Conservation (phyloP, 2,888 invertebrate genomes). For the Lasius platythorax region DNA sequence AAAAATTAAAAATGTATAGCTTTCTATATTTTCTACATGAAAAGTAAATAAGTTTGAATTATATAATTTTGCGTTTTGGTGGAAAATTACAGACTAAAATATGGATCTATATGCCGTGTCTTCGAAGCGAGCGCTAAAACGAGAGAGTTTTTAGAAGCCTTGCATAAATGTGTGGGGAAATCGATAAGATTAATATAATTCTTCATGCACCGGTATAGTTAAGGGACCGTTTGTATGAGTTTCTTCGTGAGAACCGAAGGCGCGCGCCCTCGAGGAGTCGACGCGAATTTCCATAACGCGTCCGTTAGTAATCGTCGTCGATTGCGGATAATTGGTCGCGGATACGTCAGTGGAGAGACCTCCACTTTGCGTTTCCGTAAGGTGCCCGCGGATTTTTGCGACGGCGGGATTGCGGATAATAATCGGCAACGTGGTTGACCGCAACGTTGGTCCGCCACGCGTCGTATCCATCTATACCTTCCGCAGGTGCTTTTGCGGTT, state of each 20-base stretch:
- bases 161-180: background rate
- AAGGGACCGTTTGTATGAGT: background rate
- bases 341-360: background rate
- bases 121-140: background rate
- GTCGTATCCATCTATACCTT: background rate
- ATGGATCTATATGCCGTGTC: background rate
- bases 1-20: background rate
- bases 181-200: constrained; percentile 5
- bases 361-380: constrained; percentile 40
- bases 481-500: background rate
- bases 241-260: constrained; percentile 6
- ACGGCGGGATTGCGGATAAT: constrained; percentile 30
- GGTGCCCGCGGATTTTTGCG: constrained; percentile 27
- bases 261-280: constrained; percentile 26
- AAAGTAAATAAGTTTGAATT: background rate
- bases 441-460: constrained; percentile 32
- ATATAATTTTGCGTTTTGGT: background rate
- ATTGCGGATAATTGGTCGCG: constrained; percentile 46
- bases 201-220: background rate
- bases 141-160: background rate
- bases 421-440: constrained; percentile 21
- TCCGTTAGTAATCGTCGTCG: constrained; percentile 37
- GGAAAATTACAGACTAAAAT: background rate
- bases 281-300: constrained; percentile 49
- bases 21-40: background rate